Evolutionary conservation across 2,888 invertebrate species (phyloP), one percentile per base, ranked within the genome.

Genomic region (Ophion costatus): DNA sequence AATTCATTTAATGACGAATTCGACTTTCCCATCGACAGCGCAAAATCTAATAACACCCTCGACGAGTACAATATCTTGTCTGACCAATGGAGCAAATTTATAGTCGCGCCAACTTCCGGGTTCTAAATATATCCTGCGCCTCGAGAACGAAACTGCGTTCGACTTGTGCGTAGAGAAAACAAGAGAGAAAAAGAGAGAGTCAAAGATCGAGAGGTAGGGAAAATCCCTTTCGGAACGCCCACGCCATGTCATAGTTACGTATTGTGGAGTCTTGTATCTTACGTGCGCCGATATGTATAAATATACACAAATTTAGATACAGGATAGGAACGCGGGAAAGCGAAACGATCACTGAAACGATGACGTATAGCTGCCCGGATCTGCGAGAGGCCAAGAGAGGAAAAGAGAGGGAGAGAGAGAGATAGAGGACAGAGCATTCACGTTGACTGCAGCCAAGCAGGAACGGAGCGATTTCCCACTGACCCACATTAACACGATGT

Each of bases 381-480:
- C 73, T 80, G 80, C 85, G 79, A 85, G 76, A 83, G 77, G 85
- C 86, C 86, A 87, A 82, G 77, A 29, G 29, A 29, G 29, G 29
- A 29, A 29, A 29, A 29, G 74, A 45, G 45, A 45, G 45, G 3
- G 45, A 14, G 11, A 45, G 45, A 45, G 45, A 45, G 45, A 45
- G 45, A 45, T 10, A 45, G 14, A n/a, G n/a, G n/a, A 45, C 1
- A 45, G 45, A 45, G 14, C 45, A 45, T 45, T 45, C 45, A 14
- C 56, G 59, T 33, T 64, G 24, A 11, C 69, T 59, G 88, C 85
- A 86, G 88, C 81, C 86, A 78, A 87, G 88, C 88, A 88, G 88
- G 89, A 90, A 92, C 90, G 90, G 88, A 90, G 90, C 90, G 90
- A 91, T 93, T 92, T 92, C 92, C 92, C 91, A 91, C 91, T 93